A percentile compares a stretch with the other conserved stretches of the same genome.
Conservation (phyloP, 1,140 invertebrate species). For the Drosophila erecta region DNA sequence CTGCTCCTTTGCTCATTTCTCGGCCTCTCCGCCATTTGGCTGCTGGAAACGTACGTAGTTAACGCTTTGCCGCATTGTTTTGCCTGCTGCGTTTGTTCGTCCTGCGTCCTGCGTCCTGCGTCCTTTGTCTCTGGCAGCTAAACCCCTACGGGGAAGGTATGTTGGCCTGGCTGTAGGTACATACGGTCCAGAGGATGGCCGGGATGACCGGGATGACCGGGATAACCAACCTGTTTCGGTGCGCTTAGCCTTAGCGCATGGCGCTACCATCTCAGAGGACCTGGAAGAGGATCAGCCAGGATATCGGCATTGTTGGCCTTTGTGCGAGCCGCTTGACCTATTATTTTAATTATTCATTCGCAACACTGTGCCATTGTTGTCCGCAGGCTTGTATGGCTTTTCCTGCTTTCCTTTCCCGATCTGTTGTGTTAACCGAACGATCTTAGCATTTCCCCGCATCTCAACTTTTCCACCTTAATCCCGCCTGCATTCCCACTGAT, state of each 20-base stretch:
- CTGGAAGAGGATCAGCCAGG: constrained; percentile 60
- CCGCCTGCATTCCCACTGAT: not conserved
- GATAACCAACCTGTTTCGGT: constrained; percentile 32
- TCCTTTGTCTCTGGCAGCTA: constrained; percentile 43
- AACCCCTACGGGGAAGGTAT: not conserved
- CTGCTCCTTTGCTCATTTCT: not conserved
- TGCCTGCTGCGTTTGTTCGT: constrained; percentile 59
- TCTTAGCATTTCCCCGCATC: constrained; percentile 13
- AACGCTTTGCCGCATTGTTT: constrained; percentile 75
- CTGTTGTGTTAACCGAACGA: constrained; percentile 45
- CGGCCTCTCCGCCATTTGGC: constrained; percentile 41
- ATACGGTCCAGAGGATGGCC: not conserved
- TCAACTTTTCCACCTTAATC: constrained; percentile 55
- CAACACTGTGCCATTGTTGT: constrained; percentile 75
- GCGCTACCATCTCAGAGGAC: constrained; percentile 47
- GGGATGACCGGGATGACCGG: not conserved
- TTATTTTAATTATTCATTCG: constrained; percentile 79
- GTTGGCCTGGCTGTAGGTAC: not conserved
- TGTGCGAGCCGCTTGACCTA: constrained; percentile 74
- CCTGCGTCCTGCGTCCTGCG: constrained; percentile 16
- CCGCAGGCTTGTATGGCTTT: constrained; percentile 1
- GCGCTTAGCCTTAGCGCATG: constrained; percentile 69
- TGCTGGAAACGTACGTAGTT: constrained; percentile 39
- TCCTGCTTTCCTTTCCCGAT: constrained; percentile 7
- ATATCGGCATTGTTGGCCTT: constrained; percentile 61